Base-by-base conservation (phyloP, 2,888 invertebrate genomes). In the Limnephilus marmoratus region DNA sequence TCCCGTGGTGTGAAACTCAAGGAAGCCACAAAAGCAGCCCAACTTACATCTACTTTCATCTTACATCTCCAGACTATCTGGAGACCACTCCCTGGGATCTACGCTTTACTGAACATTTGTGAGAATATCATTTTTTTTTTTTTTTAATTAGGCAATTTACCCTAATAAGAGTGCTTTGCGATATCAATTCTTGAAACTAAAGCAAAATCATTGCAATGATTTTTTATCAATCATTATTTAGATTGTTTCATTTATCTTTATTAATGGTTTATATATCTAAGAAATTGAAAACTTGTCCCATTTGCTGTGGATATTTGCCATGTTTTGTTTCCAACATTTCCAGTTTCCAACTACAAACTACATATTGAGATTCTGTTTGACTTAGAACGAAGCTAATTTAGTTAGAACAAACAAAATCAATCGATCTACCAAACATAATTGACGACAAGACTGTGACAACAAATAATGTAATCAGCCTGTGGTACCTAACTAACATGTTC, bases 321-420 rank as follows among this genome's bases (percentile, higher is more conserved):
- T 7, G 68, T 68, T 68, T 68, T 68, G 68, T 68, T 68, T 18
- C 68, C 7, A 24, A 68, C 7, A 24, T 9, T n/a, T n/a, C n/a
- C n/a, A n/a, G 68, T 68, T 68, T 18, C 68, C 7, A 24, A 68
- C 7, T 11, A 24, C 24, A 7, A 68, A 68, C 68, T 68, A 68
- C 53, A 53, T 18, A 53, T 5, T 18, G 18, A 68, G 68, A 68
- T 68, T 68, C 68, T 24, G 24, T 68, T 68, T 68, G 68, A 24
- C 68, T 68, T 68, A n/a, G 68, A n/a, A 68, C 68, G 68, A 68
- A 24, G 68, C 68, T 68, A 68, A 68, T 68, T 68, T 68, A 68
- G 68, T 68, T 68, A 68, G 68, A 68, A 68, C 68, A 68, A 68
- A 68, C 68, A 68, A 68, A 68, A 68, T 68, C 68, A 68, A 68